Percentiles rank a stretch among this genome's conserved stretches.
phyloP scores from a whole-genome alignment of 2,797 vertebrate species.

The Borostomias antarcticus region DNA sequence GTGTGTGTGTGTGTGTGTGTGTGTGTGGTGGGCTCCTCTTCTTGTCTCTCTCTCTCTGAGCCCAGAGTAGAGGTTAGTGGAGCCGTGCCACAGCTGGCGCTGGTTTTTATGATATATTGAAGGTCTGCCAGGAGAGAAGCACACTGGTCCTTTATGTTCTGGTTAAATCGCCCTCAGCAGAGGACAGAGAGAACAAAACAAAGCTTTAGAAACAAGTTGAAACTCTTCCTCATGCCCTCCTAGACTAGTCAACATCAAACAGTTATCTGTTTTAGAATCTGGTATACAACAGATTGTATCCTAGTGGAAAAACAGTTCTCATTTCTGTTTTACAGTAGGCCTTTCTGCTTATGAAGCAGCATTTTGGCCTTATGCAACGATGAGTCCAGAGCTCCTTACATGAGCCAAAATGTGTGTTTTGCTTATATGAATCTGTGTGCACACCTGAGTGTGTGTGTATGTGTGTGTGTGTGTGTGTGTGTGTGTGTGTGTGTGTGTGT shows the following conservation, averaged over 20 bases:
- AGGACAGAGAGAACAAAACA: slow-evolving; percentile 11
- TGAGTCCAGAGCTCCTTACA: background rate
- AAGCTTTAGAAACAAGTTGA: slow-evolving; percentile 21
- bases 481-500: background rate
- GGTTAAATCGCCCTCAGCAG: slow-evolving; percentile 9
- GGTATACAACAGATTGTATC: background rate
- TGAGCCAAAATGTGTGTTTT: background rate
- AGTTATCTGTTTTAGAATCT: slow-evolving; percentile 1
- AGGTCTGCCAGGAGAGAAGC: slow-evolving; percentile 28
- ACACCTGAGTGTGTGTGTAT: background rate
- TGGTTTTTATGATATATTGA: slow-evolving; percentile 26
- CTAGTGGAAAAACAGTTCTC: background rate
- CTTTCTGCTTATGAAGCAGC: background rate
- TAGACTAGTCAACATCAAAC: background rate
- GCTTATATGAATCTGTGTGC: no score
- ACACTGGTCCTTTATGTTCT: slow-evolving; percentile 21
- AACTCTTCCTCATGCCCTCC: slow-evolving; percentile 18
- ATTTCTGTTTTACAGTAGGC: background rate
- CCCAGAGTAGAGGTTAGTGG: slow-evolving; percentile 23
- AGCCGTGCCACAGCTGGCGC: slow-evolving; percentile 36
- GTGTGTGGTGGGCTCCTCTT: background rate
- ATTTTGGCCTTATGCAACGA: background rate
- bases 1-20: background rate
- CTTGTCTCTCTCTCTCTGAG: slow-evolving; percentile 4
- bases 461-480: background rate